Evolutionary conservation across 2,888 invertebrate species (phyloP).

Genomic region (Gordius sp.): DNA sequence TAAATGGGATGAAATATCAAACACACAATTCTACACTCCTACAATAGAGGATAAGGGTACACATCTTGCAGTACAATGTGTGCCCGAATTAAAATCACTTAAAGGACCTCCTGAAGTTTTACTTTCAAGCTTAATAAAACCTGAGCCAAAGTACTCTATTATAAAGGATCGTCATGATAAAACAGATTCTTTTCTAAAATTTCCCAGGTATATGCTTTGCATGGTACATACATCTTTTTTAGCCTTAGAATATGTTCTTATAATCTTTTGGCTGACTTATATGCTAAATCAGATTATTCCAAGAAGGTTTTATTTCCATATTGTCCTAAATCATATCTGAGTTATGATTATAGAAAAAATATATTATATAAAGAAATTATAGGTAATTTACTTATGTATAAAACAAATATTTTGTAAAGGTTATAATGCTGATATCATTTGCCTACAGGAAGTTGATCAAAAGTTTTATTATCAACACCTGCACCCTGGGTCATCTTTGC

Average conservation of each 20-base stretch:
- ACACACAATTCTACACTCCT: not conserved
- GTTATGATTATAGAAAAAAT: slow-evolving; percentile 9
- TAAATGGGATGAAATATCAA: not conserved
- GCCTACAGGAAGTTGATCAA: slow-evolving; percentile 28
- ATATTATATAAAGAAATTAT: slow-evolving; percentile 3
- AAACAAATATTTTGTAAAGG: slow-evolving; percentile 20
- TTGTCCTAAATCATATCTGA: not conserved
- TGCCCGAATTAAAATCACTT: not conserved
- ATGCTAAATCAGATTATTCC: slow-evolving; percentile 10
- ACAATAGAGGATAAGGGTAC: not conserved
- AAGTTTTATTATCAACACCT: slow-evolving; percentile 25
- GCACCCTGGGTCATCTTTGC: slow-evolving; percentile 21
- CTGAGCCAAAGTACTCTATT: not conserved
- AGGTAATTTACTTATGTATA: not conserved
- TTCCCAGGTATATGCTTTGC: not conserved
- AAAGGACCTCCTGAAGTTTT: not conserved
- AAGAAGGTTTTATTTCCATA: slow-evolving; percentile 2
- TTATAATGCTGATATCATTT: slow-evolving; percentile 28
- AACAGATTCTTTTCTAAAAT: not conserved
- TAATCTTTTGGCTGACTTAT: slow-evolving; percentile 6
- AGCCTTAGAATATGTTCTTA: slow-evolving; percentile 11
- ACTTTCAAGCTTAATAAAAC: not conserved
- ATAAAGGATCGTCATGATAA: not conserved
- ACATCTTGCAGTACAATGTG: not conserved
- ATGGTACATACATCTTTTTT: not conserved